Conservation (phyloP, 2,113 vertebrate genomes). For the Rissa tridactyla region DNA sequence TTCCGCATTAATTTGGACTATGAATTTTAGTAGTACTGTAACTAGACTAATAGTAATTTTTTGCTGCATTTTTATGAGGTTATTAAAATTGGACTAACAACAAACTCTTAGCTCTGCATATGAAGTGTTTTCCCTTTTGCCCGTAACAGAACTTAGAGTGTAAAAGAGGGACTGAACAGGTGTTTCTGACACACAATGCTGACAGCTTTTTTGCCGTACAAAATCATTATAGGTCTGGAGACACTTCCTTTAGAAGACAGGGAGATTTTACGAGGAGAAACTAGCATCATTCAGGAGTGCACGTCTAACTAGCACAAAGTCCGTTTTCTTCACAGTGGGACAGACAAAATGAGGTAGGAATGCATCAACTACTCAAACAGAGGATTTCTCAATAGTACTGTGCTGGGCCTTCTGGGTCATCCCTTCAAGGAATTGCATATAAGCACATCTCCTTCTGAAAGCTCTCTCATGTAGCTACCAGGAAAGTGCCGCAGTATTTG, state of each 20-base stretch:
- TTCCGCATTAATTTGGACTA: background rate
- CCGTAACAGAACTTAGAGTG: background rate
- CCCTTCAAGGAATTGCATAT: background rate
- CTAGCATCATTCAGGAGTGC: background rate
- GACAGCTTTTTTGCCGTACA: background rate
- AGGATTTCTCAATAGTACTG: background rate
- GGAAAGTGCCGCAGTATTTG: background rate
- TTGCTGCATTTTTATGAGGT: background rate
- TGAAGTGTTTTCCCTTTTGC: background rate
- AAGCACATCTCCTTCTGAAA: background rate
- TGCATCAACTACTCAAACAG: fast-evolving
- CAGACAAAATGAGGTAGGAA: background rate
- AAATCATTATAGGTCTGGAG: background rate
- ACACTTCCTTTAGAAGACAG: background rate
- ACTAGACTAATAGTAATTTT: background rate
- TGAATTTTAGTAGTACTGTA: background rate
- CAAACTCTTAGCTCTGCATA: background rate
- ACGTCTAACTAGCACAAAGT: background rate
- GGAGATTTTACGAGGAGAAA: background rate
- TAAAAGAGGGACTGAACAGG: background rate
- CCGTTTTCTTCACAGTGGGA: background rate
- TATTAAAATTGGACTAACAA: background rate
- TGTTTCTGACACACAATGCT: background rate
- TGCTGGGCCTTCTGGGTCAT: background rate
- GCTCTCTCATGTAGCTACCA: background rate